Evolutionary conservation across 2,797 vertebrate genomes (phyloP).

Genomic region (Limnodromus scolopaceus): DNA sequence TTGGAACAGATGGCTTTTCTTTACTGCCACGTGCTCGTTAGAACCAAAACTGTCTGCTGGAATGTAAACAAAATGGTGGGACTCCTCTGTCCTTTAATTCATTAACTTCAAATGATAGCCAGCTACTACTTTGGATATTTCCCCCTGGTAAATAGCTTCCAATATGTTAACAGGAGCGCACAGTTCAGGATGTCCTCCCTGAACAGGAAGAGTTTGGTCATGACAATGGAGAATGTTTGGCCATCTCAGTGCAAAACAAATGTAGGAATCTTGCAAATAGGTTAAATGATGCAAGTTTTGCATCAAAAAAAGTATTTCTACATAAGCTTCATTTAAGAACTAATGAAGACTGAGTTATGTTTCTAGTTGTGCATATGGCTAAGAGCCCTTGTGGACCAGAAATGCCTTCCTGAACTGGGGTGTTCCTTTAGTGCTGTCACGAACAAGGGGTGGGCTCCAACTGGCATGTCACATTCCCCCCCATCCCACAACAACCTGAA

Average conservation of each 20-base stretch:
- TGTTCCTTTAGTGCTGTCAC: background rate
- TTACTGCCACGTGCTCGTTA: background rate
- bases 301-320: background rate
- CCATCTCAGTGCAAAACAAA: constrained; percentile 36
- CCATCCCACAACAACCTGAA: background rate
- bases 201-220: constrained; percentile 47
- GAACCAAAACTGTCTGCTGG: constrained; percentile 34
- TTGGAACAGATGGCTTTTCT: constrained; percentile 29
- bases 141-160: constrained; percentile 63
- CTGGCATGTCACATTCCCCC: background rate
- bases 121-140: background rate
- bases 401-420: background rate
- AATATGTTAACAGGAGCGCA: constrained; percentile 9
- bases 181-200: background rate
- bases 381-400: background rate
- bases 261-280: background rate
- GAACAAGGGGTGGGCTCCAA: background rate
- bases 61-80: constrained; percentile 44
- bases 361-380: background rate
- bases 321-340: background rate
- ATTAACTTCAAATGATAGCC: background rate
- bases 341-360: background rate
- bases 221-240: constrained; percentile 36
- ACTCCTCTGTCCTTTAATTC: background rate
- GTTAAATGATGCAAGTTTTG: background rate